Conservation (phyloP, 2,888 invertebrate genomes). For the Biston stratarius region DNA sequence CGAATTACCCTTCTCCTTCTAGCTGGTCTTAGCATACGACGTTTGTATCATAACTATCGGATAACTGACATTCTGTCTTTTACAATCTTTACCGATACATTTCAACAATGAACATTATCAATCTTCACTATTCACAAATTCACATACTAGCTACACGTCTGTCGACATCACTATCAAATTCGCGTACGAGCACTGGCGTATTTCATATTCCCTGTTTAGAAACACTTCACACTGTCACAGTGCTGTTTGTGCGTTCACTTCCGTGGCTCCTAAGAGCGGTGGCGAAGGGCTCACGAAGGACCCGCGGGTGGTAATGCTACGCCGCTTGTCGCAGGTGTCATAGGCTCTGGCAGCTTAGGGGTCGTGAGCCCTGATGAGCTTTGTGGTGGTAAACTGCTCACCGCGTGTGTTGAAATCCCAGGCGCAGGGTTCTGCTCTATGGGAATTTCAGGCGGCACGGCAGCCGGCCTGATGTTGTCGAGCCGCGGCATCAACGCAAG, state of each 20-base stretch:
- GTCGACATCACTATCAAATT: constrained; percentile 63
- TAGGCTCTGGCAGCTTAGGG: neutral
- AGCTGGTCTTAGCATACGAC: constrained; percentile 55
- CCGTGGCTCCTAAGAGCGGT: constrained; percentile 36
- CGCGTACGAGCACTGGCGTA: constrained; percentile 47
- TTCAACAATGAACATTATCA: constrained; percentile 81
- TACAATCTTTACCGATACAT: constrained; percentile 67
- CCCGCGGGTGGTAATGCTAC: constrained; percentile 42
- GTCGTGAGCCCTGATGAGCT: constrained; percentile 2
- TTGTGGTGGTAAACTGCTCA: constrained; percentile 4
- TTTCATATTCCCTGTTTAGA: constrained; percentile 54
- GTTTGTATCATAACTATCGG: constrained; percentile 56
- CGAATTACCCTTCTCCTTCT: constrained; percentile 68
- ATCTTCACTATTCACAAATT: constrained; percentile 76
- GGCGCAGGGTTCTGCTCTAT: constrained; percentile 63
- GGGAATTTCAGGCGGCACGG: constrained; percentile 79
- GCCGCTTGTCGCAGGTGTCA: neutral
- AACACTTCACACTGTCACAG: constrained; percentile 59
- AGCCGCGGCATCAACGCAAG: constrained; percentile 76
- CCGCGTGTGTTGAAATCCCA: too few relatives aligned
- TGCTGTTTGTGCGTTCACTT: constrained; percentile 55
- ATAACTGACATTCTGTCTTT: constrained; percentile 72
- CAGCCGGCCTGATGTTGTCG: constrained; percentile 79
- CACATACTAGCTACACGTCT: constrained; percentile 78
- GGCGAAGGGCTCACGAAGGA: constrained; percentile 59